Conservation (phyloP, 2,888 invertebrate genomes). For the Fragum fragum region DNA sequence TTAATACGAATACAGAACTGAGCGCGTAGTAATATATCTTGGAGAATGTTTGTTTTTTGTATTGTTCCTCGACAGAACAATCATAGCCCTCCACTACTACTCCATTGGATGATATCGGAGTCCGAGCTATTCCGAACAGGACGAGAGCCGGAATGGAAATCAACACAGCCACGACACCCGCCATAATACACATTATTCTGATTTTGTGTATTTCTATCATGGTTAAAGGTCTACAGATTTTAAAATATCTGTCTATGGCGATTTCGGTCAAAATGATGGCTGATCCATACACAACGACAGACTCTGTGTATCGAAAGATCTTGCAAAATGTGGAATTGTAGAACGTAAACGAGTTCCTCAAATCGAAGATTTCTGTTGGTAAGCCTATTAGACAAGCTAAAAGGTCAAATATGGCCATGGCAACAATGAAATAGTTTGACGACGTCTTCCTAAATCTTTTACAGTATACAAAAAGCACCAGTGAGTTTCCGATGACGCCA, state of each 20-base stretch:
- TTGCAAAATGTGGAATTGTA: constrained; percentile 77
- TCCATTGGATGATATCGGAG: constrained; percentile 60
- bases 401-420: constrained; percentile 81
- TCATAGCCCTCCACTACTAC: constrained; percentile 71
- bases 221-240: constrained; percentile 79
- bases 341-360: constrained; percentile 78
- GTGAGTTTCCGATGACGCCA: constrained; percentile 76
- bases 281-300: constrained; percentile 78
- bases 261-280: constrained; percentile 79
- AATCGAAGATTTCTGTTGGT: constrained; percentile 79
- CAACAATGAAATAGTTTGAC: constrained; percentile 80
- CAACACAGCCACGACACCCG: constrained; percentile 71
- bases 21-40: constrained; percentile 72
- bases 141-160: constrained; percentile 73
- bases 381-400: constrained; percentile 78
- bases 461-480: constrained; percentile 78
- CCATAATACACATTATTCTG: constrained; percentile 73
- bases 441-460: constrained; percentile 77
- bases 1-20: constrained; percentile 71
- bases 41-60: constrained; percentile 68
- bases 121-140: constrained; percentile 75
- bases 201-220: constrained; percentile 74
- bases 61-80: constrained; percentile 77
- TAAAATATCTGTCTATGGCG: constrained; percentile 81
- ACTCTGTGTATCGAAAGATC: constrained; percentile 74